These are phyloP conservation scores for Drosophila aff. DNA, from an alignment of 1,140 invertebrate genomes.

Conservation along the genomic window DNA sequence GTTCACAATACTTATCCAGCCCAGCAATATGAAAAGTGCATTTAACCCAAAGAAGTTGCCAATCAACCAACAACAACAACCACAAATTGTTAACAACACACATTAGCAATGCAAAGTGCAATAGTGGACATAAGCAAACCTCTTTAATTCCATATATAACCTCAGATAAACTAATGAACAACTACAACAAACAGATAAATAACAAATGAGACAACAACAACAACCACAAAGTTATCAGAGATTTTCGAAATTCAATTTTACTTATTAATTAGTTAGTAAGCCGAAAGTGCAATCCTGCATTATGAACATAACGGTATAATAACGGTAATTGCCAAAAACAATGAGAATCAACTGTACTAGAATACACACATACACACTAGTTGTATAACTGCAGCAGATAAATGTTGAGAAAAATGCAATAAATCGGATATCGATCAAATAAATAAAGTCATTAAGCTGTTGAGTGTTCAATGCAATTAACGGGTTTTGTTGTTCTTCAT, in stretches of 20 bases:
- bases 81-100: slow-evolving; percentile 30
- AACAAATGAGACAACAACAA: slow-evolving; percentile 24
- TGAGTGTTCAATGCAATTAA: slow-evolving; percentile 80
- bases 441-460: slow-evolving; percentile 83
- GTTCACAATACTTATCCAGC: slow-evolving; percentile 31
- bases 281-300: slow-evolving; percentile 41
- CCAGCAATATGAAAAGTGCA: slow-evolving; percentile 73
- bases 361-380: slow-evolving; percentile 35
- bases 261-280: slow-evolving; percentile 80
- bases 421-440: slow-evolving; percentile 79
- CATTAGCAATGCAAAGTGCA: slow-evolving; percentile 30
- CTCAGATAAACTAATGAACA: slow-evolving; percentile 34
- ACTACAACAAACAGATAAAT: slow-evolving; percentile 22
- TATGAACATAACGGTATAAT: slow-evolving; percentile 35
- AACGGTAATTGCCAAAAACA: slow-evolving; percentile 39
- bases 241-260: slow-evolving; percentile 70
- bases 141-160: slow-evolving; percentile 42
- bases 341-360: slow-evolving; percentile 46
- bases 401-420: slow-evolving; percentile 72
- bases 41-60: slow-evolving; percentile 79
- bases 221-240: slow-evolving; percentile 47
- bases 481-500: slow-evolving; percentile 6
- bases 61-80: slow-evolving; percentile 46
- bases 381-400: slow-evolving; percentile 57
- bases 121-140: slow-evolving; percentile 42